phyloP scores from a whole-genome alignment of 2,888 invertebrate species.

The Stegophylla sp. region DNA sequence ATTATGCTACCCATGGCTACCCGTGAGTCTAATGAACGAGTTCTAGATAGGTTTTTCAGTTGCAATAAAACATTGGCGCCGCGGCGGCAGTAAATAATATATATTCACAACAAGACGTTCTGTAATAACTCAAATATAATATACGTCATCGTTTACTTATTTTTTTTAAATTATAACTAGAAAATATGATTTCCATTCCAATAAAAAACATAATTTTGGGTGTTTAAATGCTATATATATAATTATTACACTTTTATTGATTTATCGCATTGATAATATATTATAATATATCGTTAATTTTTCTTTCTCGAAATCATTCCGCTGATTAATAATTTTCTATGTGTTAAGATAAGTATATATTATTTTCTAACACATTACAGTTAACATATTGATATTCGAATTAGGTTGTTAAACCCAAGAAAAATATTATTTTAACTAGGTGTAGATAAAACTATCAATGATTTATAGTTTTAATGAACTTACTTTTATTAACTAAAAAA shows the following conservation, averaged over 20 bases:
- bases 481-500: background rate
- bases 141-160: background rate
- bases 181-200: no score
- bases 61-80: background rate
- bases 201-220: no score
- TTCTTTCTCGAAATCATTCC: background rate
- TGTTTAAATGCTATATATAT: no score
- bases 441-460: conserved; percentile 27
- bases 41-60: background rate
- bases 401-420: background rate
- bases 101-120: conserved; percentile 29
- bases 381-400: background rate
- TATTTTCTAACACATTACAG: background rate
- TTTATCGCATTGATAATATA: no score
- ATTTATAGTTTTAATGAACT: conserved; percentile 14
- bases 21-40: background rate
- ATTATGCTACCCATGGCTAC: background rate
- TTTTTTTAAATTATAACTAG: no score
- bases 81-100: background rate
- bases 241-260: no score
- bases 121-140: conserved; percentile 34
- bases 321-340: background rate
- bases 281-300: background rate
- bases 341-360: background rate
- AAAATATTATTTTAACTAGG: conserved; percentile 13